Evolutionary conservation across 2,888 invertebrate genomes (phyloP), one percentile per base, ranked within the genome.

Genomic region (Drosophila setosimentum): DNA sequence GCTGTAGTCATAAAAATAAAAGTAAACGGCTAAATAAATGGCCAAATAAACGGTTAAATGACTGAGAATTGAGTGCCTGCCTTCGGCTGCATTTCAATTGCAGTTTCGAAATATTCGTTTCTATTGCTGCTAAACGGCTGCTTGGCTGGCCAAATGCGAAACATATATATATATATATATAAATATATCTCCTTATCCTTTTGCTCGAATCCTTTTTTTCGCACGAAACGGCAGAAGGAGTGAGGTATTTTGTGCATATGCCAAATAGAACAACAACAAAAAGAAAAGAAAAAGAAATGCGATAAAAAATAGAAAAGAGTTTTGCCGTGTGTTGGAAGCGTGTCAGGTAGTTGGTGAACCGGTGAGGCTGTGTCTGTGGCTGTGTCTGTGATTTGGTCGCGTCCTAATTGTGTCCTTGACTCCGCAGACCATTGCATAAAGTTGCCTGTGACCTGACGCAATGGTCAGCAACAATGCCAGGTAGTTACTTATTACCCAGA

Each of bases 291-390:
- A 35, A 7, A n/a, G 37, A 21, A 16, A 27, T 27, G 40, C 59
- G 55, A 33, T 51, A 75, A 71, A 77, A 70, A 66, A n/a, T n/a
- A 68, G 62, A 29, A 67, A 83, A 83, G 80, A 85, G 67, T 72
- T 65, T 60, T n/a, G 85, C 84, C 89, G 83, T 85, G 83, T 84
- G 89, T 78, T 68, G 27, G 65, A 87, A 89, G 89, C 89, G 83
- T 87, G 89, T 33, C 83, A 83, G 89, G 83, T 83, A 89, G 55
- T 24, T 45, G 10, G 40, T 37, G 37, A 37, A 37, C 37, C 37
- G 40, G n/a, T 45, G 59, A 37, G 16, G 21, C 24, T n/a, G 18
- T 11, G 13, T 27, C 24, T 27, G 21, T 24, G 29, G 3, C n/a
- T n/a, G 29, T 30, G 27, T 27, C n/a, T 18, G 13, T n/a, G 7